A percentile compares a stretch with the other conserved stretches of the same genome.
Evolutionary conservation across 2,113 vertebrate species (phyloP).

Genomic region (Ptyas mucosa): DNA sequence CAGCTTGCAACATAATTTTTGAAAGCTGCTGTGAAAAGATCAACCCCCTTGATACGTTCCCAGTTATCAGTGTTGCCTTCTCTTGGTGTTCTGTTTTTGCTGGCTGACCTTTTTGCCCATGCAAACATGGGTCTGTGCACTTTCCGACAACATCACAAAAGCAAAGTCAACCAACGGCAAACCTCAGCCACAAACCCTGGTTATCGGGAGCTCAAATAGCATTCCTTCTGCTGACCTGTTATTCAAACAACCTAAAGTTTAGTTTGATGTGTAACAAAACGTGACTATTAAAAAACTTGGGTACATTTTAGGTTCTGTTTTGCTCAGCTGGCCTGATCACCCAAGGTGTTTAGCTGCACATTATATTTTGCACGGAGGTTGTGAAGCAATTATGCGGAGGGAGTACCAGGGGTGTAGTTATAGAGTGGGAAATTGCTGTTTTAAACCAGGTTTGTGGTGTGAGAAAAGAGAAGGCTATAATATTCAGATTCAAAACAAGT

Average conservation of each 20-base stretch:
- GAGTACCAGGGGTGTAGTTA: neutral
- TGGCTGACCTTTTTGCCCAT: neutral
- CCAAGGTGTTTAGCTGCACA: neutral
- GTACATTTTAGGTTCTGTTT: neutral
- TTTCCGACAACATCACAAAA: neutral
- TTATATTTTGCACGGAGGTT: neutral
- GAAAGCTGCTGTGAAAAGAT: neutral
- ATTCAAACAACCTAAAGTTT: neutral
- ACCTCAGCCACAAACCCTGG: neutral
- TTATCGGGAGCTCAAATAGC: neutral
- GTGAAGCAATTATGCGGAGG: neutral
- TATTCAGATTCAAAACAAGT: neutral
- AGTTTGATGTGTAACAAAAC: neutral
- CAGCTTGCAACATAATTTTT: neutral
- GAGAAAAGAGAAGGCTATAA: neutral
- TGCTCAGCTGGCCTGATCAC: neutral
- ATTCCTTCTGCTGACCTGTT: neutral
- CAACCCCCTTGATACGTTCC: neutral
- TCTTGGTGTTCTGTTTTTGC: neutral
- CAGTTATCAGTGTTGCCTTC: neutral
- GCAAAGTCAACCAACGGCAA: neutral
- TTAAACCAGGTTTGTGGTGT: neutral
- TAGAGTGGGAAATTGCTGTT: neutral
- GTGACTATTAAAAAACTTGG: neutral
- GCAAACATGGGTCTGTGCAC: neutral